A percentile compares a stretch with the other conserved stretches of the same genome.
Evolutionary conservation across 2,888 invertebrate species (phyloP).

Genomic region (Drosophila helvetica): DNA sequence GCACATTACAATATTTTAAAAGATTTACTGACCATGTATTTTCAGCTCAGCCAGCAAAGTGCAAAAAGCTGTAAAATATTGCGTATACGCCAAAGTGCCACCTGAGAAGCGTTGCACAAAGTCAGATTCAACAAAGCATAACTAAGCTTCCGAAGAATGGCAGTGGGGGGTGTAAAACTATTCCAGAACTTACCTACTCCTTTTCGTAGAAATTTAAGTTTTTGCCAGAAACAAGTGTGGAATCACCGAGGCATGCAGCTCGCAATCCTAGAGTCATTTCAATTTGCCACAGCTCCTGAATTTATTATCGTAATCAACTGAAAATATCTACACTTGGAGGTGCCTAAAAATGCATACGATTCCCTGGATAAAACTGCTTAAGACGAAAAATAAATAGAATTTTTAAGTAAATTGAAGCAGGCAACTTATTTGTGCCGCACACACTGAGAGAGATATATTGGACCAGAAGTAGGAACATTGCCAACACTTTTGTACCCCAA

Average conservation of each 20-base stretch:
- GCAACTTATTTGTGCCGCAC: conserved; percentile 60
- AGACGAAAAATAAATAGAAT: conserved; percentile 74
- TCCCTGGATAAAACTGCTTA: conserved; percentile 44
- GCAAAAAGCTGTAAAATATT: conserved; percentile 74
- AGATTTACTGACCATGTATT: conserved; percentile 74
- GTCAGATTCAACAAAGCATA: conserved; percentile 56
- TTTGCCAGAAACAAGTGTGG: conserved; percentile 7
- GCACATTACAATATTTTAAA: conserved; percentile 70
- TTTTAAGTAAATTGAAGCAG: conserved; percentile 73
- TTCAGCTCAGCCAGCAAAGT: conserved; percentile 59
- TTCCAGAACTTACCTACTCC: conserved; percentile 17
- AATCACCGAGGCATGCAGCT: not conserved
- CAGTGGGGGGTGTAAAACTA: not conserved
- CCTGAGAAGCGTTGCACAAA: conserved; percentile 49
- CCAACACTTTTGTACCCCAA: conserved; percentile 63
- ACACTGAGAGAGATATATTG: conserved; percentile 16
- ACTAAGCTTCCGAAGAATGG: conserved; percentile 17
- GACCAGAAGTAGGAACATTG: conserved; percentile 39
- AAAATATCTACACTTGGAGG: conserved; percentile 33
- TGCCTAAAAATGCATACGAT: conserved; percentile 44
- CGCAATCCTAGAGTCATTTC: not conserved
- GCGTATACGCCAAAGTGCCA: conserved; percentile 57
- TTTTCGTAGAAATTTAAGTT: conserved; percentile 29
- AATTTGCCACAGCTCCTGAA: conserved; percentile 1
- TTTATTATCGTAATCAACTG: conserved; percentile 52